phyloP scores from a whole-genome alignment of 2,888 invertebrate genomes.

The Hemistola chrysoprasaria region DNA sequence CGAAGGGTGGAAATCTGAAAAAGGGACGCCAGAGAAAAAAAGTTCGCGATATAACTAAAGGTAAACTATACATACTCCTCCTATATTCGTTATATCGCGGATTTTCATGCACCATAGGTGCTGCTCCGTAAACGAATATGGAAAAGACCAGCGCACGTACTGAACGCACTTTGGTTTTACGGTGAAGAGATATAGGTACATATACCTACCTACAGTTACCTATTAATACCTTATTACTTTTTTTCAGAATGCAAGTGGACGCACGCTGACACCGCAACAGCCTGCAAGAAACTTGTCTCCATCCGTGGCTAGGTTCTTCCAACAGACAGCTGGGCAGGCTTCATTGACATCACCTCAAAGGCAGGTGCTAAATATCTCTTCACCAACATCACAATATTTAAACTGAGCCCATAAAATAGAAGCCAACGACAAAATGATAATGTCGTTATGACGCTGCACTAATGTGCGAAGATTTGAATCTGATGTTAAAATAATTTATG shows the following conservation, averaged over 20 bases:
- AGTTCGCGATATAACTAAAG: too few species aligned
- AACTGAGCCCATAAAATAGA: constrained; percentile 14
- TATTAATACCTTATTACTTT: too few species aligned
- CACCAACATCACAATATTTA: constrained; percentile 35
- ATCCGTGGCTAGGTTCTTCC: constrained; percentile 70
- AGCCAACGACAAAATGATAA: background rate
- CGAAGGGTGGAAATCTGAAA: too few species aligned
- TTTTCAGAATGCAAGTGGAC: constrained; percentile 42
- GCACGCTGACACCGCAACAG: constrained; percentile 35
- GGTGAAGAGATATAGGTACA: too few species aligned
- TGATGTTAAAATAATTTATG: background rate
- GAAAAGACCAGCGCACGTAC: too few species aligned
- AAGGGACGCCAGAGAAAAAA: too few species aligned
- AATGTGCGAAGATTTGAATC: background rate
- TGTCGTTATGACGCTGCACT: background rate
- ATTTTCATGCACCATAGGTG: too few species aligned
- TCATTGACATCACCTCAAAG: constrained; percentile 55
- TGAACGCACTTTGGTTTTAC: too few species aligned
- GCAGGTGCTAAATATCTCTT: constrained; percentile 28
- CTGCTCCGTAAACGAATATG: too few species aligned
- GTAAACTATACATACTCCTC: too few species aligned
- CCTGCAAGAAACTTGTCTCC: constrained; percentile 61
- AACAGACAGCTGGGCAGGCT: constrained; percentile 59
- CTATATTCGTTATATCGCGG: too few species aligned
- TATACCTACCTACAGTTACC: too few species aligned